A percentile compares a stretch with the other conserved stretches of the same genome.
These are phyloP conservation scores for Phyllostomus hastatus DNA, from an alignment of 2,113 vertebrate species.

Conservation along the genomic window DNA sequence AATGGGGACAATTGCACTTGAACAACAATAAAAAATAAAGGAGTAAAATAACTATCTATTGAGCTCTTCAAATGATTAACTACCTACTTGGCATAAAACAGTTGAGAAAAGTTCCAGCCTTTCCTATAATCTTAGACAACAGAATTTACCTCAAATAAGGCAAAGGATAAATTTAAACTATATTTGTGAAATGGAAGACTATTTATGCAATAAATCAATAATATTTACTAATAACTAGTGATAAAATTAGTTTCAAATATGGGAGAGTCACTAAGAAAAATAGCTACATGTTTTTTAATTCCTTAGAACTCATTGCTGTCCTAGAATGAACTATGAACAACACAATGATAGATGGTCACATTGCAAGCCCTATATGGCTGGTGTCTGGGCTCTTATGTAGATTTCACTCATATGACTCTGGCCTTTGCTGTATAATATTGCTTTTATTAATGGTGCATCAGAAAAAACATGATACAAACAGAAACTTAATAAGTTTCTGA, in stretches of 20 bases:
- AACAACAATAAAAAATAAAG: no score
- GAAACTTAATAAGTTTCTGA: not conserved
- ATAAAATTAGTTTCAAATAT: not conserved
- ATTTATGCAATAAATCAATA: not conserved
- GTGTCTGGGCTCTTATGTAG: not conserved
- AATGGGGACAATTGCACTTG: no score
- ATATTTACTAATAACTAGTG: not conserved
- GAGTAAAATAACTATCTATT: not conserved
- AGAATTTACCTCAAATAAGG: not conserved
- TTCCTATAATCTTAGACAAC: not conserved
- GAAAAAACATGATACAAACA: not conserved
- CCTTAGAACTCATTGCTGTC: not conserved
- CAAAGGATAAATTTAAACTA: not conserved
- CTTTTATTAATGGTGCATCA: not conserved
- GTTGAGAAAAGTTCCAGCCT: not conserved
- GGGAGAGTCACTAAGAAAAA: not conserved
- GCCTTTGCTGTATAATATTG: not conserved
- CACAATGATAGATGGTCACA: not conserved
- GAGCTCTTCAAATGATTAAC: not conserved
- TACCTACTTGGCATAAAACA: not conserved
- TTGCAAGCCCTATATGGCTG: not conserved
- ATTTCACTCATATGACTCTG: not conserved
- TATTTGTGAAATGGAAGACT: not conserved
- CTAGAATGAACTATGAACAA: not conserved
- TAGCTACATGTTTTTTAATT: not conserved